Conservation (phyloP, 2,113 vertebrate genomes). For the Heliornis fulica region DNA sequence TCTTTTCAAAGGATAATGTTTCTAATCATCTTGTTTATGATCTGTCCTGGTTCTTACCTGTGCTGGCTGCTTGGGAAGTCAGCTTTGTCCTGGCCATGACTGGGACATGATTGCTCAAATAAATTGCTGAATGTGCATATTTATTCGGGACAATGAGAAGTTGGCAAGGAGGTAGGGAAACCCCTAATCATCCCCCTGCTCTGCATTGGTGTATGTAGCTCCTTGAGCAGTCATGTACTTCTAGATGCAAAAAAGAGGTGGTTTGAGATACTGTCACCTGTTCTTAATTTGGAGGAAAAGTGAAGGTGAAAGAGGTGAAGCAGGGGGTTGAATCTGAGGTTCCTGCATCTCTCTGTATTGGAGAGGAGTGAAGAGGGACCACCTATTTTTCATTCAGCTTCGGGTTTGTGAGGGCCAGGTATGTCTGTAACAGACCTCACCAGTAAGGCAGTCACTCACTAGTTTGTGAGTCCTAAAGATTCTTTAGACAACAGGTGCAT, state of each 20-base stretch:
- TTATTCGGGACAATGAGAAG: not conserved
- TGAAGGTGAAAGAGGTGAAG: not conserved
- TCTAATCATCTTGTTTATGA: not conserved
- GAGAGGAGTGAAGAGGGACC: not conserved
- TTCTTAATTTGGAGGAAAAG: not conserved
- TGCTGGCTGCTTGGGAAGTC: too few relatives aligned
- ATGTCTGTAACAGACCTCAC: not conserved
- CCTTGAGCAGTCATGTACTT: not conserved
- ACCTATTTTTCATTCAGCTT: not conserved
- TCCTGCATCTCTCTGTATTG: not conserved
- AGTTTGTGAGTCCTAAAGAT: not conserved
- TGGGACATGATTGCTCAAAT: too few relatives aligned
- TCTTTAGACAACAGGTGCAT: not conserved
- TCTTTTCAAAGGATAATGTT: not conserved
- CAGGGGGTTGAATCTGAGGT: not conserved
- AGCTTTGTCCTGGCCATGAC: too few relatives aligned
- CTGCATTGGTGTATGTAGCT: not conserved
- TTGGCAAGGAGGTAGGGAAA: not conserved
- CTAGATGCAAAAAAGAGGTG: not conserved
- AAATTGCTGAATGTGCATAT: not conserved
- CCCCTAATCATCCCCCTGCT: not conserved
- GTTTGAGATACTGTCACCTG: not conserved
- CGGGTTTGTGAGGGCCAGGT: not conserved
- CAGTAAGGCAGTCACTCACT: not conserved
- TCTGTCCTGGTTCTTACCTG: too few relatives aligned